A percentile compares a stretch with the other conserved stretches of the same genome.
phyloP scores from a whole-genome alignment of 1,140 invertebrate species.

The Saccostrea cuccullata region DNA sequence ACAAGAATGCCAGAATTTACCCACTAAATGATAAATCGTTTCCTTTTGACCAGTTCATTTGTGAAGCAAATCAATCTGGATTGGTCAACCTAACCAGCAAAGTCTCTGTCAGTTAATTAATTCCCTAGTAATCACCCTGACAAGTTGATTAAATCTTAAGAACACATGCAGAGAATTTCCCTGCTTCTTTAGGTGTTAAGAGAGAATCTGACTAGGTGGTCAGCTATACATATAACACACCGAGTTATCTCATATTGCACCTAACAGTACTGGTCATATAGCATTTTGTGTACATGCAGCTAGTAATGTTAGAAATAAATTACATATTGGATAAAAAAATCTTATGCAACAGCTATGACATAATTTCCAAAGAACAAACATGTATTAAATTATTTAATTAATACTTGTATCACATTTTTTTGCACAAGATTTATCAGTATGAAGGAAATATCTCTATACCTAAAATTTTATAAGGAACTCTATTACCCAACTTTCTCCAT shows the following conservation, averaged over 20 bases:
- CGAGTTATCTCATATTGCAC: slow-evolving; percentile 5
- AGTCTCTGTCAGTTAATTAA: slow-evolving; percentile 28
- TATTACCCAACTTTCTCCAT: background rate
- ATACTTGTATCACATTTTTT: too few species aligned
- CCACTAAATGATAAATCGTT: background rate
- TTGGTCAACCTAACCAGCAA: slow-evolving; percentile 21
- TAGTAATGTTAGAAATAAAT: background rate
- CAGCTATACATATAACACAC: background rate
- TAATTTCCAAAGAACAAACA: background rate
- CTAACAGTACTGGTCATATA: background rate
- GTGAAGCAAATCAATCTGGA: slow-evolving; percentile 1
- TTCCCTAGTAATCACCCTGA: slow-evolving; percentile 14
- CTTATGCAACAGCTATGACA: background rate
- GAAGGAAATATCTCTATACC: too few species aligned
- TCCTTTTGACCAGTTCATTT: background rate
- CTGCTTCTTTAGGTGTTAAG: background rate
- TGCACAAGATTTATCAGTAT: too few species aligned
- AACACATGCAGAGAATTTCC: background rate
- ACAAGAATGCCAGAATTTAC: background rate
- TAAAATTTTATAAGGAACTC: background rate
- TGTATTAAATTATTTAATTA: background rate
- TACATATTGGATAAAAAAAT: background rate
- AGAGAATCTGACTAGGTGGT: background rate
- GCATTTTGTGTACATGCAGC: background rate
- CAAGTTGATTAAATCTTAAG: slow-evolving; percentile 22